Base-by-base conservation (phyloP, 2,888 invertebrate genomes). In the Harmothoe impar region DNA sequence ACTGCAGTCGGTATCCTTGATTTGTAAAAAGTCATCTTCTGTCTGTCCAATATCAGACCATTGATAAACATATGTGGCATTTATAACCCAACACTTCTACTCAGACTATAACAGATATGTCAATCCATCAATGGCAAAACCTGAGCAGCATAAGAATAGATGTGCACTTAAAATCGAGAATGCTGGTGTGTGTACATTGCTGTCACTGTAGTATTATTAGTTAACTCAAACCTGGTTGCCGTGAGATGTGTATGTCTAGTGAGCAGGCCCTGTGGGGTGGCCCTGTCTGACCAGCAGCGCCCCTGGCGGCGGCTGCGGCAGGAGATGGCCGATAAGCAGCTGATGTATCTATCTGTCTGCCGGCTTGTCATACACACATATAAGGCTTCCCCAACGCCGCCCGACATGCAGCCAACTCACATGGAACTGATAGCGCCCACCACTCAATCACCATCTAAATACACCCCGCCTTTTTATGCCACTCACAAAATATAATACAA, bases 331-430 rank as follows among this genome's bases (percentile, higher is more conserved):
- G 81, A 81, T 81, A 81, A 81, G 10, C 72, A 77, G 81, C 81
- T 81, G 81, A 81, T 81, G 35, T 81, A 81, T 81, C 81, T 81
- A 81, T 33, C 81, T 81, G 81, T 43, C 81, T 17, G 23, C 33
- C 81, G 20, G 81, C 81, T 43, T 81, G 81, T 81, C 81, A 81
- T 81, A 81, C 81, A 81, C 81, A 81, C 81, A 81, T 81, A 81
- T 81, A 81, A 81, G 35, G 81, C 81, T 43, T 35, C 33, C 81
- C 17, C 81, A 12, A n/a, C 81, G 10, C 35, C 35, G 43, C 35
- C 81, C 81, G 35, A 81, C 81, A 81, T 33, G 43, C 33, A 35
- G n/a, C 81, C 81, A 81, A 81, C 43, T 81, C 81, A 81, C 81
- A 81, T 81, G 81, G 81, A 81, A 81, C 81, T 81, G 81, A 81